A percentile compares a stretch with the other conserved stretches of the same genome.
phyloP scores from a whole-genome alignment of 2,113 vertebrate species.

The Pollachius pollachius region DNA sequence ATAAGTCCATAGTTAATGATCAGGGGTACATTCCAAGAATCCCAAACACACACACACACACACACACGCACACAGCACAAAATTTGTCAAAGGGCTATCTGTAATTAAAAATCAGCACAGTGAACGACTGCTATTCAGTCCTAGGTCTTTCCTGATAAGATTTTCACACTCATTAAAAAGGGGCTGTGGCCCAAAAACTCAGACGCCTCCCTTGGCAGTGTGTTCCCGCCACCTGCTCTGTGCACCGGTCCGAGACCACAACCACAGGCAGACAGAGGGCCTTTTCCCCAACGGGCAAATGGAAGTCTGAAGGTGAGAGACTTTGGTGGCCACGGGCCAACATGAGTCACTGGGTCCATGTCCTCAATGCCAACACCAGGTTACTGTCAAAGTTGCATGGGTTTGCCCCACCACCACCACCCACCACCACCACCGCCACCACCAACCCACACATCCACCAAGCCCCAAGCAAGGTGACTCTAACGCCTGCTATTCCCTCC shows the following conservation, averaged over 20 bases:
- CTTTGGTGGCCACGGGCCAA: conserved; percentile 56
- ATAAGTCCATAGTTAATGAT: conserved; percentile 26
- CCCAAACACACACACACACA: background rate
- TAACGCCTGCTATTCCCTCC: conserved; percentile 10
- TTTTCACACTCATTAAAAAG: conserved; percentile 33
- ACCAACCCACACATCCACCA: background rate
- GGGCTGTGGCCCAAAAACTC: conserved; percentile 26
- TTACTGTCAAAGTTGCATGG: conserved; percentile 43
- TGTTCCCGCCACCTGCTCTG: conserved; percentile 49
- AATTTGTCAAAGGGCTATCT: conserved; percentile 14
- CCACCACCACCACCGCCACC: background rate
- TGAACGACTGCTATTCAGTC: conserved; percentile 1
- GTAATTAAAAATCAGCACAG: conserved; percentile 33
- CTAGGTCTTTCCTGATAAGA: conserved; percentile 26
- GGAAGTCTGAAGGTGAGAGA: conserved; percentile 63
- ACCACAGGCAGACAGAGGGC: conserved; percentile 45
- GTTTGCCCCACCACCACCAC: conserved; percentile 10
- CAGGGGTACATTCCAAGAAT: background rate
- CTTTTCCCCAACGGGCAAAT: conserved; percentile 48
- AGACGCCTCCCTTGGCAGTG: conserved; percentile 40
- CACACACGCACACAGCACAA: background rate
- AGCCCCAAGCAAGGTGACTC: conserved; percentile 62
- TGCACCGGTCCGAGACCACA: conserved; percentile 30
- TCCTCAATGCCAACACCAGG: conserved; percentile 29
- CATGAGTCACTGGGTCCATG: conserved; percentile 50